Evolutionary conservation across 2,888 invertebrate genomes (phyloP), one percentile per base, ranked within the genome.

Genomic region (Hylaea fasciaria): DNA sequence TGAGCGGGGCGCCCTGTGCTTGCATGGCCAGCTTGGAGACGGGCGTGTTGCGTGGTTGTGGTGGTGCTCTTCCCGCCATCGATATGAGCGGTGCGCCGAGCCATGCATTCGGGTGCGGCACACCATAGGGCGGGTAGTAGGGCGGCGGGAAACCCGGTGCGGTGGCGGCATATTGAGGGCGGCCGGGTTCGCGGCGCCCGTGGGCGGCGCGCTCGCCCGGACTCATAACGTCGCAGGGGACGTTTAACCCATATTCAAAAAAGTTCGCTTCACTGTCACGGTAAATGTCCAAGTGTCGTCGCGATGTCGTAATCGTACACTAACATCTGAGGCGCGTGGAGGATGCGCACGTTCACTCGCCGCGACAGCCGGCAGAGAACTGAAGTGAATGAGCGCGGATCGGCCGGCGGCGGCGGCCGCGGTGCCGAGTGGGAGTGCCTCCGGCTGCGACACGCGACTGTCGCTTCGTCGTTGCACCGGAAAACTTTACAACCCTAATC

Each of bases 1-100:
- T 96, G 65, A 97, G 92, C n/a, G 97, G 97, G 45, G 95, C 96
- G 44, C 97, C 97, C 82, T 96, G 96, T 5, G 96, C 96, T 84
- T 97, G 97, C 77, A 96, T 95, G 12, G 96, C 96, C 66, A 97
- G 86, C 73, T 96, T 94, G 10, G 96, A 94, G 66, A 97, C 94
- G 44, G 94, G 94, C 68, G 93, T 91, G 70, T 85, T 86, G 64
- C 92, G 82, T 57, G 83, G 64, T 56, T 80, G 80, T 69, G 80
- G 84, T 69, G 90, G 93, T 66, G 93, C 91, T 49, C 94, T 93
- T 78, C 94, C 94, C 66, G 96, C 95, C 91, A 96, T 96, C 50
- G 96, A 96, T 82, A 97, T 96, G 66, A 97, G 93, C 46, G 97
- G 97, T 78, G 96, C 95, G 67, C 96, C 96, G 35, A 96, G 94